Conservation (phyloP, 2,888 invertebrate species). For the Ophion ventricosus region DNA sequence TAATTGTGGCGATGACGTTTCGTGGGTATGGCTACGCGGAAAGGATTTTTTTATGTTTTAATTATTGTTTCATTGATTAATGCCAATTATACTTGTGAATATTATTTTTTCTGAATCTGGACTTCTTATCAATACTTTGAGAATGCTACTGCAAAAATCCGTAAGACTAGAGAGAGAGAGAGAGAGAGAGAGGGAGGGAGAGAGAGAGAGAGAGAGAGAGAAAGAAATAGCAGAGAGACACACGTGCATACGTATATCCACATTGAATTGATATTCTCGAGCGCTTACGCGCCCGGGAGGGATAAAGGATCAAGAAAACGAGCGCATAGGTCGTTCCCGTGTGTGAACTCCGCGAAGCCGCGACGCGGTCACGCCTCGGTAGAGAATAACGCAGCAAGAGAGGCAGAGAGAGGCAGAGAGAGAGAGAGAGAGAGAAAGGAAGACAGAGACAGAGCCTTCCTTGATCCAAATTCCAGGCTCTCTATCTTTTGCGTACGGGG, state of each 20-base stretch:
- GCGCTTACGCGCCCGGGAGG: constrained; percentile 40
- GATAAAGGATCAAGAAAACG: constrained; percentile 62
- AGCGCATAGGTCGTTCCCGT: constrained; percentile 69
- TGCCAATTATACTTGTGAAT: too few relatives aligned
- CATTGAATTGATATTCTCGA: constrained; percentile 51
- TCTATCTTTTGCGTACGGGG: constrained; percentile 66
- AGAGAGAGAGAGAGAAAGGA: constrained; percentile 64
- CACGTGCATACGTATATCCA: constrained; percentile 20
- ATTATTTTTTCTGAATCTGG: not conserved
- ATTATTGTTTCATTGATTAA: too few relatives aligned
- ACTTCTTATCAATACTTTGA: constrained; percentile 45
- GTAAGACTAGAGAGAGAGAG: constrained; percentile 1
- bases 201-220: constrained; percentile 6
- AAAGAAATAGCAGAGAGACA: not conserved
- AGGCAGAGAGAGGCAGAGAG: constrained; percentile 45
- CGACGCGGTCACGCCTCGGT: constrained; percentile 70
- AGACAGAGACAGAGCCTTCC: constrained; percentile 75
- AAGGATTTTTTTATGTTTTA: too few relatives aligned
- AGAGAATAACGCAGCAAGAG: constrained; percentile 52
- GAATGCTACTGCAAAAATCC: constrained; percentile 55
- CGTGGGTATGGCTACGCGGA: too few relatives aligned
- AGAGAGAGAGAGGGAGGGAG: too few relatives aligned
- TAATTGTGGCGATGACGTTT: too few relatives aligned
- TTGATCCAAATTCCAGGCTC: constrained; percentile 80
- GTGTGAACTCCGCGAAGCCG: constrained; percentile 69